These are phyloP conservation scores for Agrotis exclamationis DNA, from an alignment of 2,888 invertebrate genomes.

Conservation along the genomic window DNA sequence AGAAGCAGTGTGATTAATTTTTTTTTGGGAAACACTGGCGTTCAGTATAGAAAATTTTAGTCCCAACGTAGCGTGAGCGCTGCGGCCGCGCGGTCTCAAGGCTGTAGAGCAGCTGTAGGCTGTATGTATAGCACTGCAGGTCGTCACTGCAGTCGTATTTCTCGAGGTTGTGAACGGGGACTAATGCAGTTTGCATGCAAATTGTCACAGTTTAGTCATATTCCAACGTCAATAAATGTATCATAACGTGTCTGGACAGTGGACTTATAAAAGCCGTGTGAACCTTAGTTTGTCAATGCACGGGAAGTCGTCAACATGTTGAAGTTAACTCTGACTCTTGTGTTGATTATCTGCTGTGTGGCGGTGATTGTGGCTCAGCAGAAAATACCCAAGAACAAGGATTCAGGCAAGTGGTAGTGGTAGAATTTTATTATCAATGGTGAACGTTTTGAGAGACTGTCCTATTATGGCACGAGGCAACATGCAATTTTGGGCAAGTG, in stretches of 20 bases:
- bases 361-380: neutral
- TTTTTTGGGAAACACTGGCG: too few relatives aligned
- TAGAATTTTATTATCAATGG: neutral
- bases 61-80: too few relatives aligned
- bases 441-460: too few relatives aligned
- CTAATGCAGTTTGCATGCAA: neutral
- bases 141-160: too few relatives aligned
- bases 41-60: too few relatives aligned
- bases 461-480: too few relatives aligned
- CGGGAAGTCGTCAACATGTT: slow-evolving; percentile 8
- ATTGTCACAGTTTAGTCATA: neutral
- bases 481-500: too few relatives aligned
- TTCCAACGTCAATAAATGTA: neutral
- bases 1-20: too few relatives aligned
- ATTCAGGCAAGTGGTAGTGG: slow-evolving; percentile 13
- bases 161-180: neutral
- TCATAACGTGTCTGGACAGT: neutral
- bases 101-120: too few relatives aligned
- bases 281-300: neutral
- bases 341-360: slow-evolving; percentile 5
- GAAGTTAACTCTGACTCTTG: neutral
- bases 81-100: too few relatives aligned
- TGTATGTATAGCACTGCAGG: too few relatives aligned
- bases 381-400: neutral
- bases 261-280: neutral